Conservation (phyloP, 2,113 vertebrate genomes). For the Cinclus mexicanus region DNA sequence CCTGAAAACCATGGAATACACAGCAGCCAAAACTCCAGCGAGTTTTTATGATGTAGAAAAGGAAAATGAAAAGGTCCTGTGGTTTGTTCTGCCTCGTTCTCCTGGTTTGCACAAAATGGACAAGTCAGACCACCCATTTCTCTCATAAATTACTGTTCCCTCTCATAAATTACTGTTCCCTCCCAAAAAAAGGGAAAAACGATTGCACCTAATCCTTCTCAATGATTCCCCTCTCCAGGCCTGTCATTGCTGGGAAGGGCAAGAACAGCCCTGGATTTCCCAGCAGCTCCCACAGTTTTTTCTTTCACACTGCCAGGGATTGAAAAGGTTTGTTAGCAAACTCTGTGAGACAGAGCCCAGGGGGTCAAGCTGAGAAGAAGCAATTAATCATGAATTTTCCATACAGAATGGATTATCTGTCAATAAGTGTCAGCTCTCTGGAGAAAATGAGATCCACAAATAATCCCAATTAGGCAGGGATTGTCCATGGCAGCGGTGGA, state of each 20-base stretch:
- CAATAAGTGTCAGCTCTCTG: not conserved
- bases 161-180: not conserved
- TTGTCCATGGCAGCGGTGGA: not conserved
- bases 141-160: not conserved
- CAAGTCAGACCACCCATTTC: not conserved
- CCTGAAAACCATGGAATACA: not conserved
- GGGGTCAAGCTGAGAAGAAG: not conserved
- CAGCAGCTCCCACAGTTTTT: not conserved
- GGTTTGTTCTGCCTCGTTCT: not conserved
- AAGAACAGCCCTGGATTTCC: not conserved
- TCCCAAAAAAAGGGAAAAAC: not conserved
- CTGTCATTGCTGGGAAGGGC: not conserved
- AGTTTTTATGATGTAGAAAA: not conserved
- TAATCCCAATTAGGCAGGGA: not conserved
- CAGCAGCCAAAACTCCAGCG: not conserved
- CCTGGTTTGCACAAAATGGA: not conserved
- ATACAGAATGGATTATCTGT: not conserved
- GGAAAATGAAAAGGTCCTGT: not conserved
- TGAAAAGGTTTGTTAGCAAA: not conserved
- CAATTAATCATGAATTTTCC: not conserved
- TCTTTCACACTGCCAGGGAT: not conserved
- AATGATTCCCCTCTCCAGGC: not conserved
- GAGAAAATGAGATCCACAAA: not conserved
- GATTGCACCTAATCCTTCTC: not conserved
- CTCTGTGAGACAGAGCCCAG: not conserved